Base-by-base conservation (phyloP, 2,797 vertebrate genomes). In the Tadarida brasiliensis region DNA sequence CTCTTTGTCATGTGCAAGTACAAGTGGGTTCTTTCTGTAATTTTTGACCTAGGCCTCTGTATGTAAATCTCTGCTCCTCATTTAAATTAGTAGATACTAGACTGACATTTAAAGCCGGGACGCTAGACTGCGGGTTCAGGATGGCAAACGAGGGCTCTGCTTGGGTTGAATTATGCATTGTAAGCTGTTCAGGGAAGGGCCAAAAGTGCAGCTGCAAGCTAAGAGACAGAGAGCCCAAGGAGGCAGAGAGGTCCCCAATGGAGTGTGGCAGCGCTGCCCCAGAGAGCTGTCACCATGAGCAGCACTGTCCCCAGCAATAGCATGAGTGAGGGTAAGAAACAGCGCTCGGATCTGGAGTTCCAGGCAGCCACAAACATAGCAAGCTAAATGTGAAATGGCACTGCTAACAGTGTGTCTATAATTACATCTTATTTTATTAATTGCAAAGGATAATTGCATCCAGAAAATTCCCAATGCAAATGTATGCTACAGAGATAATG, bases 391-490 rank as follows among this genome's bases (percentile, higher is more conserved):
- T 93, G 97, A 97, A 98, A 96, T 97, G 91, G 95, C 94, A 91
- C 97, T 94, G 97, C 95, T 96, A 96, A 96, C 89, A 89, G 95
- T 78, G n/a, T 97, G 97, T 97, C 97, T 98, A 39, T 96, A 98
- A 98, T 98, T 97, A 98, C 96, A 19, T 90, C 24, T 51, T 94
- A 94, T 97, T 98, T 98, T 98, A 97, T 98, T 98, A 98, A 98
- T 97, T 95, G 96, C 92, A 93, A 97, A 95, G 67, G 94, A 70
- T 98, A 98, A 98, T 98, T 98, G 94, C 92, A 96, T 97, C 97
- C 97, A 98, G 98, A 98, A 98, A 94, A 97, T 96, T 96, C 81
- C 33, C 4, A 0, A 93, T 94, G 87, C 93, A 95, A 95, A 97
- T 26, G 24, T 90, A 96, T 39, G 67, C 16, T 56, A 7, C 71